phyloP scores from a whole-genome alignment of 2,888 invertebrate species.

The Coecobrya sp. region DNA sequence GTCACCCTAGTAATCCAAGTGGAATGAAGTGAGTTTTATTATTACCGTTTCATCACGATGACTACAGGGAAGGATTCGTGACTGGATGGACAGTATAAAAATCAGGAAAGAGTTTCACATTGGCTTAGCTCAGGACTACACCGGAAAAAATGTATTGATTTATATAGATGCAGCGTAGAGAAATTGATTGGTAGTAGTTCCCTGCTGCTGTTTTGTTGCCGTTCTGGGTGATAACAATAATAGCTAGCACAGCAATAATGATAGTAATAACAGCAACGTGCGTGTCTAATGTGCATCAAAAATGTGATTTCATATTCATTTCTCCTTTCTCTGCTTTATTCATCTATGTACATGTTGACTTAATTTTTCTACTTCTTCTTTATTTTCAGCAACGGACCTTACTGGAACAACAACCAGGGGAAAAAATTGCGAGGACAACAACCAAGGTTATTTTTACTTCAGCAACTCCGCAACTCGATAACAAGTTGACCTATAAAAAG shows the following conservation, averaged over 20 bases:
- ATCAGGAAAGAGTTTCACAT: too few relatives aligned
- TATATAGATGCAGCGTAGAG: too few relatives aligned
- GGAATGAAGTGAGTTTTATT: too few relatives aligned
- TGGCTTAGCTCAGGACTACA: too few relatives aligned
- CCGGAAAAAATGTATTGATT: constrained; percentile 15
- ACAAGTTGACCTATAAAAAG: not conserved
- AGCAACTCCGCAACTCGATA: not conserved
- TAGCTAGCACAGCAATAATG: not conserved
- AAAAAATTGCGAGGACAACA: not conserved
- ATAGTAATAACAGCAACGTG: not conserved
- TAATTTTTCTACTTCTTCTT: constrained; percentile 7
- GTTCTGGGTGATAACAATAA: not conserved
- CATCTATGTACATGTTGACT: not conserved
- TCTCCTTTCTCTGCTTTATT: not conserved
- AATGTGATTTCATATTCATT: not conserved
- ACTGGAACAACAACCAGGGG: not conserved
- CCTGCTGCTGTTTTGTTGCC: not conserved
- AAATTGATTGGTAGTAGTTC: too few relatives aligned
- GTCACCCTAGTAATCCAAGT: too few relatives aligned
- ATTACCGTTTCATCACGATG: not conserved
- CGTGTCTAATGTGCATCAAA: not conserved
- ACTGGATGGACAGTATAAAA: not conserved
- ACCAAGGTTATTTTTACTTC: not conserved
- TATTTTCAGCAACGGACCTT: not conserved
- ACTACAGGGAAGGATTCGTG: not conserved